These are phyloP conservation scores for Rynchops niger DNA, from an alignment of 2,113 vertebrate species.

Conservation along the genomic window DNA sequence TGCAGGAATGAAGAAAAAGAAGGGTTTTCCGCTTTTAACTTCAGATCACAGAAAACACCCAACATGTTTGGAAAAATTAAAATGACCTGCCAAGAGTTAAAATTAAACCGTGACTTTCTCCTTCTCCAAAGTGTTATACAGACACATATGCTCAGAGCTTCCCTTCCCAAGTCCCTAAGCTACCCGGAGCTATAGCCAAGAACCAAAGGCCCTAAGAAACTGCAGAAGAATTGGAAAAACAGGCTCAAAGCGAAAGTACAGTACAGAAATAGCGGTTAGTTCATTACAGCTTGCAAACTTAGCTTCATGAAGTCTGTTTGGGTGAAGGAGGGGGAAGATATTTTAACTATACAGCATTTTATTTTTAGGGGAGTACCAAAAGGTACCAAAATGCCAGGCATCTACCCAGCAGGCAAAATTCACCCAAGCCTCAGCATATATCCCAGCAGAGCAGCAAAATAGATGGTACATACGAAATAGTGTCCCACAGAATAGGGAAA, in stretches of 20 bases:
- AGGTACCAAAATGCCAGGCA: not conserved
- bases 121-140: not conserved
- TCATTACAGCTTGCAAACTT: not conserved
- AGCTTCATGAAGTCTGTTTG: not conserved
- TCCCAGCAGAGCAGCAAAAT: not conserved
- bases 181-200: not conserved
- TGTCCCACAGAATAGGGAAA: not conserved
- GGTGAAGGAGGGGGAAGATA: not conserved
- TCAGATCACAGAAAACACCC: not conserved
- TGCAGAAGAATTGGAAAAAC: not conserved
- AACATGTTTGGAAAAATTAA: not conserved
- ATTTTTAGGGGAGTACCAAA: not conserved
- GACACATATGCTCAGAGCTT: not conserved
- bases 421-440: not conserved
- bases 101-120: not conserved
- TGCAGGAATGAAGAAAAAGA: not conserved
- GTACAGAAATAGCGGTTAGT: not conserved
- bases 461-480: not conserved
- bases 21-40: not conserved
- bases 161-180: not conserved
- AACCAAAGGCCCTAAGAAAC: not conserved
- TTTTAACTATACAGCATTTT: not conserved
- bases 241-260: not conserved
- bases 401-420: slow-evolving; percentile 15
- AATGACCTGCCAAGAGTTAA: slow-evolving; percentile 1